Conservation (phyloP, 2,888 invertebrate species). For the Limnephilus rhombicus region DNA sequence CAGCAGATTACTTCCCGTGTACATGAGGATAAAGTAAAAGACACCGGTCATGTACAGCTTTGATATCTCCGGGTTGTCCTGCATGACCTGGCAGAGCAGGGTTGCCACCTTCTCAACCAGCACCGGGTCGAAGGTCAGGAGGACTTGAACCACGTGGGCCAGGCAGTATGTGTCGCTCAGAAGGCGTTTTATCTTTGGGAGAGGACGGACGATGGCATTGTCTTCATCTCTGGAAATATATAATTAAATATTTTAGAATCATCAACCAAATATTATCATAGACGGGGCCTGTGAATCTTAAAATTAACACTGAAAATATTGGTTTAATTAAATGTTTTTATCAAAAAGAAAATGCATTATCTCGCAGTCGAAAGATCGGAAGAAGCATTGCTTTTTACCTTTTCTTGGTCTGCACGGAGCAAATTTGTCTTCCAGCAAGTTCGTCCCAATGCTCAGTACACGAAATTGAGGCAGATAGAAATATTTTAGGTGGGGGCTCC, state of each 20-base stretch:
- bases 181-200: conserved; percentile 93
- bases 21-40: conserved; percentile 99
- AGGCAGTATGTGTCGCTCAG: conserved; percentile 92
- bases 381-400: no score
- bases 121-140: conserved; percentile 98
- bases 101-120: conserved; percentile 97
- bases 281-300: no score
- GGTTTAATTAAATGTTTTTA: no score
- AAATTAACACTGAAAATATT: no score
- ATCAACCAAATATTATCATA: no score
- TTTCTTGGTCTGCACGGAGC: no score
- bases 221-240: conserved; percentile 84
- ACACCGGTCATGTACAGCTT: conserved; percentile 96
- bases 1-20: conserved; percentile 97
- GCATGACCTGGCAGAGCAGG: conserved; percentile 91
- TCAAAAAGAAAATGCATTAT: no score
- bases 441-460: no score
- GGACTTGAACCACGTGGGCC: conserved; percentile 95
- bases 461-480: no score
- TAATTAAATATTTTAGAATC: background rate
- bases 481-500: no score
- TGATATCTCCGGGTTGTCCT: conserved; percentile 97
- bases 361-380: no score
- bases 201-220: conserved; percentile 96
- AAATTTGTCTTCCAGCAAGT: no score